Base-by-base conservation (phyloP, 2,888 invertebrate genomes). In the Drosophila austrosaltans region DNA sequence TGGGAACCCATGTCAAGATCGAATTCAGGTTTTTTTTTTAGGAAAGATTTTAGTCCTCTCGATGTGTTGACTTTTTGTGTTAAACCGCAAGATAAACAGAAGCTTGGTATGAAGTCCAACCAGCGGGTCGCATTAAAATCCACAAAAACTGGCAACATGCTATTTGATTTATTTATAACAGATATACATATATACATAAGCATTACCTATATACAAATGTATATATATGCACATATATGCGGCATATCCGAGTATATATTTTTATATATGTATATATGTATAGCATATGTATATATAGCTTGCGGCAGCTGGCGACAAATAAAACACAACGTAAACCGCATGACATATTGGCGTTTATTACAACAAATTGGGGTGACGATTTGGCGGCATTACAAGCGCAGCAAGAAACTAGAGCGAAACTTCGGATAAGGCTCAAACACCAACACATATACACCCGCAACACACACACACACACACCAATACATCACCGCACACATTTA, bases 301-400 rank as follows among this genome's bases (percentile, higher is more conserved):
- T 25, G 48, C 48, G 48, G 48, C 48, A 48, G 25, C 48, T 48
- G 66, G 67, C 79, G 60, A 76, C 74, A 75, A 74, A 76, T 71
- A 81, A 76, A 76, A 75, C 75, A 75, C 69, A 77, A 76, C 69
- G 81, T 72, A 77, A 78, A 83, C 81, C 81, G 63, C 84, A 89
- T 81, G 82, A 90, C 82, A 89, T 82, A 89, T 89, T 90, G 89
- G 80, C 82, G 81, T 85, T 90, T 90, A 89, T 89, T 89, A 81
- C 87, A 89, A 82, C 78, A 91, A 90, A 90, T 87, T 90, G 87
- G 81, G 78, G 87, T 81, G 79, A 82, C 84, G 81, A 90, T 87
- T 84, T 91, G 80, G 78, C 73, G 79, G 77, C 75, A 78, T 80
- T 82, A 80, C 69, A 73, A 87, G 70, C 36, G 59, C 67, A 75